Percentiles rank a stretch among this genome's conserved stretches.
phyloP scores from a whole-genome alignment of 2,888 invertebrate genomes.

The Andrena dorsata region DNA sequence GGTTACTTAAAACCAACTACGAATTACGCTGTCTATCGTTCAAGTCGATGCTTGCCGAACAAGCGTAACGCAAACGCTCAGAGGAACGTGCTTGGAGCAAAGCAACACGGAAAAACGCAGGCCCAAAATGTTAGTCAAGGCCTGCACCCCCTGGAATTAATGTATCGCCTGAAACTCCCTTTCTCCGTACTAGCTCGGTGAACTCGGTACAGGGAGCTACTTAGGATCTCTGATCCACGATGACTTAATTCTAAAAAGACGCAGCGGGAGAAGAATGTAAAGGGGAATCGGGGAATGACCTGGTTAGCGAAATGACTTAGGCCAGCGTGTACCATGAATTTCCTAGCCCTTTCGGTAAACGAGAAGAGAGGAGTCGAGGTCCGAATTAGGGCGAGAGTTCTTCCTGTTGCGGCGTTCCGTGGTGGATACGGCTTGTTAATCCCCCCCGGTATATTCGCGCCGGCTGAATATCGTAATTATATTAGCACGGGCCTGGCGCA shows the following conservation, averaged over 20 bases:
- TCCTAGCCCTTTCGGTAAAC: constrained; percentile 68
- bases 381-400: constrained; percentile 62
- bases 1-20: constrained; percentile 22
- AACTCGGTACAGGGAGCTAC: neutral
- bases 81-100: no score
- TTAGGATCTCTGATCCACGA: constrained; percentile 28
- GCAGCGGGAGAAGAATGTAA: constrained; percentile 1
- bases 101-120: neutral
- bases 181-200: neutral
- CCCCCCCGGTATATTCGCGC: constrained; percentile 74
- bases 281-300: constrained; percentile 59
- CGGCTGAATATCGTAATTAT: constrained; percentile 80
- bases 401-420: constrained; percentile 53
- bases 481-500: constrained; percentile 71
- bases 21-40: neutral
- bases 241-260: constrained; percentile 36
- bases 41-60: neutral
- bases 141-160: neutral
- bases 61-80: no score
- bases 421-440: constrained; percentile 79
- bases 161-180: neutral
- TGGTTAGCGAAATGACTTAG: constrained; percentile 71
- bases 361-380: constrained; percentile 29
- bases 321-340: constrained; percentile 64
- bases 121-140: neutral